phyloP scores from a whole-genome alignment of 2,797 vertebrate species.

The Tenualosa thibaudeaui region DNA sequence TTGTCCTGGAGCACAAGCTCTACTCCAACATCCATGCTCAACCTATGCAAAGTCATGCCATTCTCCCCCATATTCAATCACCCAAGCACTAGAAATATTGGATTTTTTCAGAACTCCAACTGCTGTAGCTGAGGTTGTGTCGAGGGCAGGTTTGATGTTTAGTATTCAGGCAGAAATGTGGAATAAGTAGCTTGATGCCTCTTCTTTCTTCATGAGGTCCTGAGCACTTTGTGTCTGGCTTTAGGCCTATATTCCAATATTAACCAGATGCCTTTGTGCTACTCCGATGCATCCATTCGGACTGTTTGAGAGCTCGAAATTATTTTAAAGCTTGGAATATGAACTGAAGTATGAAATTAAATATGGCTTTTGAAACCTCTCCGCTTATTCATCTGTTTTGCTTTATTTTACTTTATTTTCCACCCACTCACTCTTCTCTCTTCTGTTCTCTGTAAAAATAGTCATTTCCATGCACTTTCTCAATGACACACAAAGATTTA shows the following conservation, averaged over 20 bases:
- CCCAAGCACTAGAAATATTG: not conserved
- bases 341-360: not conserved
- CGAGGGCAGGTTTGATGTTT: not conserved
- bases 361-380: not conserved
- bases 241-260: not conserved
- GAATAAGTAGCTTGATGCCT: not conserved
- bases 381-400: not conserved
- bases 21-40: not conserved
- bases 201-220: not conserved
- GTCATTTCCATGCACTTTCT: not conserved
- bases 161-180: not conserved
- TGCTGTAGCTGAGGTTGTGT: not conserved
- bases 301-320: no score
- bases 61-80: not conserved
- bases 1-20: not conserved
- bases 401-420: not conserved
- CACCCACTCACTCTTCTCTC: not conserved
- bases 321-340: not conserved
- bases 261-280: not conserved
- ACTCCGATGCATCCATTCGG: not conserved
- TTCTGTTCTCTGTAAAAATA: not conserved
- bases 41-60: not conserved
- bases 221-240: not conserved
- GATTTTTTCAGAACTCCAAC: not conserved
- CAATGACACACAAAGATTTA: not conserved